Percentiles rank a stretch among this genome's conserved stretches.
Conservation (phyloP, 1,140 invertebrate species). For the Caenorhabditis elegans region WBcel235 BX284605.5:16186501-16187000, state of each 20-base stretch:
- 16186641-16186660: neutral
- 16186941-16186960: no score
- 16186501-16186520: neutral
- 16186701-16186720: neutral
- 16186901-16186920: no score
- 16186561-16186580: neutral
- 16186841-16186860: no score
- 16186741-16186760: neutral
- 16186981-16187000: no score
- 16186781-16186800: neutral
- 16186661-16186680: neutral
- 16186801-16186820: neutral
- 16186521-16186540: neutral
- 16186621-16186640: neutral
- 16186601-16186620: neutral
- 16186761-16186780: neutral
- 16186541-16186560: neutral
- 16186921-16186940: no score
- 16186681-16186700: neutral
- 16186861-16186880: no score
- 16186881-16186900: no score
- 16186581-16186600: neutral
- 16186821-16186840: neutral
- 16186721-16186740: neutral
- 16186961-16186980: no score